phyloP scores from a whole-genome alignment of 2,888 invertebrate species.

The Macrosoma leucophasiata region DNA sequence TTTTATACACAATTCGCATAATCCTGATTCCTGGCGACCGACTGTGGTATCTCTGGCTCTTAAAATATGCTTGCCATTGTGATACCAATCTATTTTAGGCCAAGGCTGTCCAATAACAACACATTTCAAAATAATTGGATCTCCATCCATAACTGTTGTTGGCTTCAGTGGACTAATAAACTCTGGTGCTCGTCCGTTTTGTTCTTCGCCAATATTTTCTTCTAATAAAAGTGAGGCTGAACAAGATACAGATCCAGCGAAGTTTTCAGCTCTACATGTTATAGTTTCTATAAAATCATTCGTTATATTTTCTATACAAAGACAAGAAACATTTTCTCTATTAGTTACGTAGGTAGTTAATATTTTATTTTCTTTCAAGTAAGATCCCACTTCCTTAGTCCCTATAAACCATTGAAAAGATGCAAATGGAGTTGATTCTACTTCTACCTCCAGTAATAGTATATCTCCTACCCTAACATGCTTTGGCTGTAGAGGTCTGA shows the following conservation, averaged over 20 bases:
- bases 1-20: constrained; percentile 85
- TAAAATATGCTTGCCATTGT: constrained; percentile 80
- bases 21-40: constrained; percentile 84
- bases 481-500: constrained; percentile 81
- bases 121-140: constrained; percentile 84
- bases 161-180: constrained; percentile 85
- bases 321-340: constrained; percentile 85
- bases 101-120: constrained; percentile 85
- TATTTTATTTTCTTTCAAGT: constrained; percentile 73
- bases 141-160: constrained; percentile 91
- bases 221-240: constrained; percentile 83
- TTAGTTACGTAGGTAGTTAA: constrained; percentile 82
- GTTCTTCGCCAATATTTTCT: constrained; percentile 65
- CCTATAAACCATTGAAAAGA: constrained; percentile 93
- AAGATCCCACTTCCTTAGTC: constrained; percentile 78
- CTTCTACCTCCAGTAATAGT: constrained; percentile 85
- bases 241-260: constrained; percentile 91
- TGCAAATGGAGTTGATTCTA: constrained; percentile 84
- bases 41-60: constrained; percentile 87
- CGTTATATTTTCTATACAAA: constrained; percentile 83
- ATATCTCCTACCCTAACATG: constrained; percentile 83
- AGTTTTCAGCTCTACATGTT: constrained; percentile 93
- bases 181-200: constrained; percentile 76
- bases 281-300: constrained; percentile 84
- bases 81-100: constrained; percentile 88